These are phyloP conservation scores for Lycocorax pyrrhopterus DNA, from an alignment of 2,113 vertebrate species.

Conservation along the genomic window DNA sequence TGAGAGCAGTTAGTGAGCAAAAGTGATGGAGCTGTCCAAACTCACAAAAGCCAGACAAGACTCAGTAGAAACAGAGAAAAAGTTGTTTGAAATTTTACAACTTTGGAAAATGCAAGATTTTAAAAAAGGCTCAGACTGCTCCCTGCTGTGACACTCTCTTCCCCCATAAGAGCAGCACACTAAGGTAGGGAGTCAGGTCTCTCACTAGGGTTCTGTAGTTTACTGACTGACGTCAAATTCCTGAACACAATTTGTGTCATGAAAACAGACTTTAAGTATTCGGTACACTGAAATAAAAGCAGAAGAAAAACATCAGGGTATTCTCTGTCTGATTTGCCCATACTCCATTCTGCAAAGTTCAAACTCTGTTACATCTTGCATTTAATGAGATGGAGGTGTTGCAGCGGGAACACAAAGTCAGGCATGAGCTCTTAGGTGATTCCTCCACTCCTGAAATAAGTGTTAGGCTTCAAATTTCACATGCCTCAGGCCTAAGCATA, in stretches of 20 bases:
- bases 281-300: not conserved
- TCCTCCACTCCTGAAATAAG: fast-evolving
- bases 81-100: not conserved
- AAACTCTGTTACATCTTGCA: not conserved
- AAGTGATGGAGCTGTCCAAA: not conserved
- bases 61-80: not conserved
- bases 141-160: not conserved
- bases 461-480: not conserved
- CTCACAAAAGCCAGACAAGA: not conserved
- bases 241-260: not conserved
- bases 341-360: not conserved
- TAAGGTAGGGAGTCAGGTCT: not conserved
- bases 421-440: not conserved
- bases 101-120: not conserved
- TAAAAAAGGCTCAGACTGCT: not conserved
- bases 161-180: not conserved
- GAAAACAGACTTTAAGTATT: not conserved
- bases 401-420: not conserved
- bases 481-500: not conserved
- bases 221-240: not conserved
- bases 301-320: not conserved
- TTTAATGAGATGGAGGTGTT: not conserved
- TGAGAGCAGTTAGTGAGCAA: not conserved
- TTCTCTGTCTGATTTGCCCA: not conserved
- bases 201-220: not conserved